Evolutionary conservation across 1,140 invertebrate species (phyloP).

Genomic region (Camponotus pennsylvanicus): DNA sequence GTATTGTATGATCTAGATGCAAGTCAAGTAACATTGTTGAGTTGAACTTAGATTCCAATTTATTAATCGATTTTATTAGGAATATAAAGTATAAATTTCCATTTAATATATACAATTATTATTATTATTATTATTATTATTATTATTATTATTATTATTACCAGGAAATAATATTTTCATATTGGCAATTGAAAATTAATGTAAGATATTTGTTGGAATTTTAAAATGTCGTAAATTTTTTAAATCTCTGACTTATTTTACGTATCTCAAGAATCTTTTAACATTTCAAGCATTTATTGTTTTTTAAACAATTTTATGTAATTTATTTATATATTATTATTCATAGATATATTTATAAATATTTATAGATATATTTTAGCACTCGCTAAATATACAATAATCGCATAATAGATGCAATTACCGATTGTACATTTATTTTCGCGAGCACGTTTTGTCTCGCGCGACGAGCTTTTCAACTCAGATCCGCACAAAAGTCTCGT

Average conservation of each 20-base stretch:
- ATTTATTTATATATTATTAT: conserved; percentile 18
- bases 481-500: conserved; percentile 68
- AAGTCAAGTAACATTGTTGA: not conserved
- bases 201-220: not conserved
- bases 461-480: conserved; percentile 66
- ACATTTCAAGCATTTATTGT: conserved; percentile 15
- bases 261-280: not conserved
- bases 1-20: conserved; percentile 9
- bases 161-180: not conserved
- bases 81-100: not conserved
- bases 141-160: not conserved
- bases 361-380: no score
- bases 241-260: not conserved
- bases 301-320: not conserved
- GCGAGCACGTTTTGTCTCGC: conserved; percentile 64
- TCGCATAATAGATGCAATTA: conserved; percentile 44
- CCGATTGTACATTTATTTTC: conserved; percentile 65
- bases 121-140: not conserved
- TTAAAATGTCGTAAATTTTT: not conserved
- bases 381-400: not conserved
- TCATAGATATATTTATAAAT: no score
- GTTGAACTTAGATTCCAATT: not conserved
- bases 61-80: not conserved
- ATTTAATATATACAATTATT: not conserved
- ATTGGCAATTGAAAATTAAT: not conserved